phyloP scores from a whole-genome alignment of 2,797 vertebrate species.

The Remorina albescens region DNA sequence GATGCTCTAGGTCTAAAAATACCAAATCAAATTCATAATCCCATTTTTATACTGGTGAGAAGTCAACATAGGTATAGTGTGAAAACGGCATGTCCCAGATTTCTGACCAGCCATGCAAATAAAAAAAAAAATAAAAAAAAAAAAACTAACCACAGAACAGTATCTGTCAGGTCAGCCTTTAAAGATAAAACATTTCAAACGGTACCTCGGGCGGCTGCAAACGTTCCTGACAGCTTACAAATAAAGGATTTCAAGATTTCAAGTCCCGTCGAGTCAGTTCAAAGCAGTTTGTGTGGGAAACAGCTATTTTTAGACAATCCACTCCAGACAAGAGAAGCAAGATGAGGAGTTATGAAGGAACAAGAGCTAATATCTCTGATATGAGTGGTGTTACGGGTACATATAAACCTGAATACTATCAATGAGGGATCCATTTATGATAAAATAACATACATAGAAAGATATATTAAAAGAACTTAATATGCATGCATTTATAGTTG shows the following conservation, averaged over 20 bases:
- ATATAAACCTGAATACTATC: not conserved
- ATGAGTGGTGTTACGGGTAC: not conserved
- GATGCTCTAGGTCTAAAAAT: not conserved
- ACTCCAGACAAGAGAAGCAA: constrained; percentile 33
- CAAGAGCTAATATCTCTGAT: constrained; percentile 24
- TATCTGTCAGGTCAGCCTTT: not conserved
- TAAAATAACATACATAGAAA: no score
- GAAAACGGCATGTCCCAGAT: not conserved
- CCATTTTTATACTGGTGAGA: constrained; percentile 20
- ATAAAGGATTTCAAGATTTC: constrained; percentile 20
- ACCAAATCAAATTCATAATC: not conserved
- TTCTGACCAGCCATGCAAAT: not conserved
- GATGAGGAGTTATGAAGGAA: constrained; percentile 35
- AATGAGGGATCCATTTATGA: no score
- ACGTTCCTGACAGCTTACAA: constrained; percentile 18
- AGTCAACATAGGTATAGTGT: not conserved
- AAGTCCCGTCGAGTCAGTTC: constrained; percentile 27
- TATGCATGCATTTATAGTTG: no score
- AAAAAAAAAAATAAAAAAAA: no score
- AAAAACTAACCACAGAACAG: not conserved
- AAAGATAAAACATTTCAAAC: constrained; percentile 14
- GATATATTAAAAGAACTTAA: no score
- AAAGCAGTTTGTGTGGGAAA: constrained; percentile 40
- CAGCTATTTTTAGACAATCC: constrained; percentile 58
- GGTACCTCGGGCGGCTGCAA: not conserved